These are phyloP conservation scores for Lipotes vexillifer DNA, from an alignment of 2,113 vertebrate species.

Conservation along the genomic window DNA sequence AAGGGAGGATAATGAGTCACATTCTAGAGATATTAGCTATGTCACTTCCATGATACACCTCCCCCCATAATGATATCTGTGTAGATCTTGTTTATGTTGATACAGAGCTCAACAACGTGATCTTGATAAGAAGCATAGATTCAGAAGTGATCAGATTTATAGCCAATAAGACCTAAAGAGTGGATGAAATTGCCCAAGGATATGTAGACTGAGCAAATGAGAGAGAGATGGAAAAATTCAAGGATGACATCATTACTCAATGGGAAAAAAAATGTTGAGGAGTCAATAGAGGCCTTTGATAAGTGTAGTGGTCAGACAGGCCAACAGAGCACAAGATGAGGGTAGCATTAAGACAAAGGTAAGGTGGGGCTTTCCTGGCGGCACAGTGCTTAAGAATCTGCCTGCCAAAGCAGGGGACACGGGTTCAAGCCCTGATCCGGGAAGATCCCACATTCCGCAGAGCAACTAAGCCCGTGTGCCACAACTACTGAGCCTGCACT, in stretches of 20 bases:
- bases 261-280: neutral
- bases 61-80: accelerated
- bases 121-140: neutral
- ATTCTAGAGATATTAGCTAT: neutral
- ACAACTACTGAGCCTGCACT: too few relatives aligned
- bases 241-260: neutral
- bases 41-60: too few relatives aligned
- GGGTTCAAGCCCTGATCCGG: too few relatives aligned
- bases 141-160: neutral
- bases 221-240: neutral
- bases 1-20: neutral
- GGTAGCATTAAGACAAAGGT: neutral
- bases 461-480: too few relatives aligned
- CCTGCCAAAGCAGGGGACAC: too few relatives aligned
- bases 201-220: neutral
- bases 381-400: too few relatives aligned
- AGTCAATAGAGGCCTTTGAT: neutral
- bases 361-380: too few relatives aligned
- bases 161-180: neutral
- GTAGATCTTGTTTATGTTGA: neutral
- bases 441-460: too few relatives aligned
- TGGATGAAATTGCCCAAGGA: neutral
- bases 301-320: neutral
- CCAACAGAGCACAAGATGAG: accelerated
- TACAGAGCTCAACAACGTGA: neutral